Evolutionary conservation across 1,140 invertebrate species (phyloP).

Genomic region (Drosophila athabasca): DNA sequence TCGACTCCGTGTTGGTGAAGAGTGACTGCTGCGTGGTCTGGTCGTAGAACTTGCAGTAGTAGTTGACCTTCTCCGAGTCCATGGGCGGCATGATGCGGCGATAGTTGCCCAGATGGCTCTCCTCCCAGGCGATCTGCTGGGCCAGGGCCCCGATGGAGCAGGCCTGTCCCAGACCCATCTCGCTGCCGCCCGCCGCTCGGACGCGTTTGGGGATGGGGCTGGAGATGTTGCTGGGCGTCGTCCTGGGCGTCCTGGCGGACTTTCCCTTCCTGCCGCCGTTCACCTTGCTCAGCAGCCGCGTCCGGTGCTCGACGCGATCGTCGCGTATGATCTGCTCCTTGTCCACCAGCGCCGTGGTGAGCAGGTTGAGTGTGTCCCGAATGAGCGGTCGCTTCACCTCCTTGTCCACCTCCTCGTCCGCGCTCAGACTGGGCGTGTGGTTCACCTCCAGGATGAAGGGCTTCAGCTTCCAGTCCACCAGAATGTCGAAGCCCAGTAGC

Average conservation of each 20-base stretch:
- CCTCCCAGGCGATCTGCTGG: conserved; percentile 90
- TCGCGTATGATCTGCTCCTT: conserved; percentile 90
- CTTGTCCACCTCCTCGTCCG: conserved; percentile 91
- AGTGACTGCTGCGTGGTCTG: conserved; percentile 86
- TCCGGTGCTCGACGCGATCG: conserved; percentile 84
- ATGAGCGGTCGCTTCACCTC: conserved; percentile 93
- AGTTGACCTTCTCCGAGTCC: conserved; percentile 56
- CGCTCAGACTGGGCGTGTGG: conserved; percentile 95
- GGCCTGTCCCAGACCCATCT: conserved; percentile 20
- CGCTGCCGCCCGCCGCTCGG: not conserved
- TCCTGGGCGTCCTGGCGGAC: conserved; percentile 77
- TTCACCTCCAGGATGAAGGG: conserved; percentile 95
- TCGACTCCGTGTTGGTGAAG: conserved; percentile 89
- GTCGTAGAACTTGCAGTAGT: conserved; percentile 85
- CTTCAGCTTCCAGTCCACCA: conserved; percentile 93
- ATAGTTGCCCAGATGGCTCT: conserved; percentile 90
- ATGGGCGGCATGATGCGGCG: conserved; percentile 76
- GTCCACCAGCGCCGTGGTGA: conserved; percentile 92
- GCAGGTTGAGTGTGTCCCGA: conserved; percentile 91
- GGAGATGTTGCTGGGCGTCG: conserved; percentile 72
- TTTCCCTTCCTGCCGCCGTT: conserved; percentile 77
- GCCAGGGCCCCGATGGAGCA: conserved; percentile 84
- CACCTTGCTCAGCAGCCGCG: conserved; percentile 47
- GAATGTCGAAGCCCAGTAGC: conserved; percentile 93
- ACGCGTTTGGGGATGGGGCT: not conserved